phyloP scores from a whole-genome alignment of 2,888 invertebrate species.

The Agelastica alni region DNA sequence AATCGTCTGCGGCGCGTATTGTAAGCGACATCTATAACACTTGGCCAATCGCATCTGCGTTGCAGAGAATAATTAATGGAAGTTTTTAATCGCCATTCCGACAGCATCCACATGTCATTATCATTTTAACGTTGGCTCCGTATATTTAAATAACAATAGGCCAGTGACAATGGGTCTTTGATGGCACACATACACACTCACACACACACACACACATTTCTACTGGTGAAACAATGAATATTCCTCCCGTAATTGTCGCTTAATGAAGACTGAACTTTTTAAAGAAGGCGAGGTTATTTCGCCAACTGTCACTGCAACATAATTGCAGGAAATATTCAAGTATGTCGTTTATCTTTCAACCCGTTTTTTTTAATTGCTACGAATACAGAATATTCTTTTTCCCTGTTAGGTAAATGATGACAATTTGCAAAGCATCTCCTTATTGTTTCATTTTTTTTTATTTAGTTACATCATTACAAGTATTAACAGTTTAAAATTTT shows the following conservation, averaged over 20 bases:
- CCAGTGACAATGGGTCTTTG: slow-evolving; percentile 21
- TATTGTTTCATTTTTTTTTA: no score
- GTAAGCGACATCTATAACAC: slow-evolving; percentile 27
- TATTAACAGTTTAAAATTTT: no score
- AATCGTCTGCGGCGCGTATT: slow-evolving; percentile 6
- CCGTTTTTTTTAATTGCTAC: slow-evolving; percentile 1
- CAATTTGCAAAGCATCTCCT: no score
- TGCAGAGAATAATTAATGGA: slow-evolving; percentile 23
- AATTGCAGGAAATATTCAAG: background rate
- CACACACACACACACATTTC: slow-evolving; percentile 15
- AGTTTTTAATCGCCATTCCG: slow-evolving; percentile 24
- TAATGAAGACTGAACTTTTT: slow-evolving; percentile 25
- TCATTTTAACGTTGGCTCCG: slow-evolving; percentile 17
- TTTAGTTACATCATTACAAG: no score
- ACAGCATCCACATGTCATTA: slow-evolving; percentile 27
- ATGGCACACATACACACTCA: slow-evolving; percentile 12
- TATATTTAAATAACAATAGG: slow-evolving; percentile 27
- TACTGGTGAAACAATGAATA: slow-evolving; percentile 20
- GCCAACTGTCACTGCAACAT: background rate
- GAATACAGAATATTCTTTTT: background rate
- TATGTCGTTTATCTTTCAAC: background rate
- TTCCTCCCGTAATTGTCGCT: slow-evolving; percentile 15
- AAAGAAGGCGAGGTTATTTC: slow-evolving; percentile 10
- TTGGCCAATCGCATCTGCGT: slow-evolving; percentile 23
- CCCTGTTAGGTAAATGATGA: no score